phyloP scores from a whole-genome alignment of 2,113 vertebrate genomes.

The Microtus richardsoni region DNA sequence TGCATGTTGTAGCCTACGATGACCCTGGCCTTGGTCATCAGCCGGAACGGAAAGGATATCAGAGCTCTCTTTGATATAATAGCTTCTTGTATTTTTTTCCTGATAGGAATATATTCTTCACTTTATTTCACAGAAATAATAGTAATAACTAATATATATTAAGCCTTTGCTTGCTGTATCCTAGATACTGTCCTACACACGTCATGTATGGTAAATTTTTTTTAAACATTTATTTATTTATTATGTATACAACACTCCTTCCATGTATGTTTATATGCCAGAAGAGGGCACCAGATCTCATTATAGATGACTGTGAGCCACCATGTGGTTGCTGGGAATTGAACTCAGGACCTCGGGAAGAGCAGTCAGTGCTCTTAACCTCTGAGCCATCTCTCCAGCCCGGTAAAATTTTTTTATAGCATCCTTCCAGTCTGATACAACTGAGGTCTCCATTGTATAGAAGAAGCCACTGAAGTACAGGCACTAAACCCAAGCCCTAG shows the following conservation, averaged over 20 bases:
- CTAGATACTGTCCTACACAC: not conserved
- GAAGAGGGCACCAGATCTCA: too few species aligned
- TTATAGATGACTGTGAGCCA: too few species aligned
- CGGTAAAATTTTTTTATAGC: too few species aligned
- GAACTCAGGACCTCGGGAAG: too few species aligned
- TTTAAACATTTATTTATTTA: too few species aligned
- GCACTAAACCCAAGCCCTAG: not conserved
- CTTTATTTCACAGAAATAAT: slow-evolving; percentile 42
- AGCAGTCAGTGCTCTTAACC: too few species aligned
- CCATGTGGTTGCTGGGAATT: too few species aligned
- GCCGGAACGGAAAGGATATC: not conserved
- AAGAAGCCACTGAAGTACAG: not conserved
- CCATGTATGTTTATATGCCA: too few species aligned
- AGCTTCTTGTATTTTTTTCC: not conserved
- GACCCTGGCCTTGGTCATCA: not conserved
- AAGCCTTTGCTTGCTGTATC: not conserved
- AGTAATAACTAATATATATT: not conserved
- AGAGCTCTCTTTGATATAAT: not conserved
- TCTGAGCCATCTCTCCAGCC: too few species aligned
- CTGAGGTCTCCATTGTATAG: not conserved
- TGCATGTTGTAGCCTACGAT: not conserved
- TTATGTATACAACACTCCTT: too few species aligned
- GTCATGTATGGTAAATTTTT: not conserved
- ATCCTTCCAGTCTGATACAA: not conserved
- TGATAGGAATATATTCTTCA: not conserved